Evolutionary conservation across 1,140 invertebrate genomes (phyloP).

Genomic region (Uloborus diversus): DNA sequence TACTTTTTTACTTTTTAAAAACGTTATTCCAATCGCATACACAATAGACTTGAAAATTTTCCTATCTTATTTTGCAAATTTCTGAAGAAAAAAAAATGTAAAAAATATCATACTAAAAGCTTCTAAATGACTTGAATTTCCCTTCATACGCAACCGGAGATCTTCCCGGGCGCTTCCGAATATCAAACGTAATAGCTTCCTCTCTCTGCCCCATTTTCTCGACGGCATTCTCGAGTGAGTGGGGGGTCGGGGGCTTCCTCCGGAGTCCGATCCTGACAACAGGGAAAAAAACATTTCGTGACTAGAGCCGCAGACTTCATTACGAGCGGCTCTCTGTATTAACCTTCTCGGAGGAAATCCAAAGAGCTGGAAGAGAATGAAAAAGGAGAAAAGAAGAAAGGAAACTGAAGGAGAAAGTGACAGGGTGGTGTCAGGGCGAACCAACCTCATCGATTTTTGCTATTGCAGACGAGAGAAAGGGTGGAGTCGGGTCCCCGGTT

Average conservation of each 20-base stretch:
- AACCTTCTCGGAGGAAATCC: not conserved
- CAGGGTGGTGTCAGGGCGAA: constrained; percentile 7
- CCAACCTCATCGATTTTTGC: constrained; percentile 44
- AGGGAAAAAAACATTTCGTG: not conserved
- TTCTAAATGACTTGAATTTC: not conserved
- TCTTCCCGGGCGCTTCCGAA: not conserved
- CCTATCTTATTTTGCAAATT: no score
- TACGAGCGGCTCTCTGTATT: constrained; percentile 12
- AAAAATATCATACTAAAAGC: not conserved
- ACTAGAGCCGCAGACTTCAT: not conserved
- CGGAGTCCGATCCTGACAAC: no score
- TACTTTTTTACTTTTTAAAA: no score
- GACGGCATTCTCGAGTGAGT: no score
- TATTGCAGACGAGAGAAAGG: not conserved
- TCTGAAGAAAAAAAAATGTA: no score
- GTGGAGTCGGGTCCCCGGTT: not conserved
- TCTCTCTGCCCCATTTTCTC: not conserved
- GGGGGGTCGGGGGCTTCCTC: no score
- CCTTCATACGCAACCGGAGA: not conserved
- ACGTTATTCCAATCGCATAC: no score
- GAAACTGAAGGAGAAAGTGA: constrained; percentile 16
- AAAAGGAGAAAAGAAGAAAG: not conserved
- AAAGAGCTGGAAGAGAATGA: not conserved
- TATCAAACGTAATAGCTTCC: not conserved
- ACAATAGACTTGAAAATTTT: no score